Conservation (phyloP, 2,888 invertebrate species). For the Ophion slaviceki region DNA sequence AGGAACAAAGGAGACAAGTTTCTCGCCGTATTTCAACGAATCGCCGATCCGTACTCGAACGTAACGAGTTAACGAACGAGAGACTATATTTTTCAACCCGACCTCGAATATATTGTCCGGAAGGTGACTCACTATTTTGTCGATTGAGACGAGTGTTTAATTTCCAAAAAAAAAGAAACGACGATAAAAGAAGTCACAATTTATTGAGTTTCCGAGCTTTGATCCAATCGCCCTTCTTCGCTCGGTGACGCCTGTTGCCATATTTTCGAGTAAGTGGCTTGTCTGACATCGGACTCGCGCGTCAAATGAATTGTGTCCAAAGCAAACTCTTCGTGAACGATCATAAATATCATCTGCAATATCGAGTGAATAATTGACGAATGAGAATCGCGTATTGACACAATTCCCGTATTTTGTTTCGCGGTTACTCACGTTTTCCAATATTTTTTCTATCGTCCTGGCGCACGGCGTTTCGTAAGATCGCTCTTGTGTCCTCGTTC, state of each 20-base stretch:
- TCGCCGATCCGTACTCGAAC: constrained; percentile 83
- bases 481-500: constrained; percentile 68
- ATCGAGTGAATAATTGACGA: constrained; percentile 35
- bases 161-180: background rate
- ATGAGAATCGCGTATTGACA: background rate
- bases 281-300: constrained; percentile 71
- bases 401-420: background rate
- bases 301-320: constrained; percentile 73
- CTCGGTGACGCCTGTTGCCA: constrained; percentile 56
- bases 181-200: constrained; percentile 19
- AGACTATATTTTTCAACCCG: constrained; percentile 8
- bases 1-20: constrained; percentile 97
- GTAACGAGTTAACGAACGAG: constrained; percentile 42
- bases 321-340: constrained; percentile 77
- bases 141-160: constrained; percentile 1
- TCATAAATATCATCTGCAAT: constrained; percentile 75
- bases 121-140: background rate
- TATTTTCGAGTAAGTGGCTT: constrained; percentile 70
- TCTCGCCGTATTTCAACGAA: constrained; percentile 94
- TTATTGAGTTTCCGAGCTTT: constrained; percentile 42
- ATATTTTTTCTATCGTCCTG: constrained; percentile 67
- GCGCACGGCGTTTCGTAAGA: constrained; percentile 68
- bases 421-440: constrained; percentile 71
- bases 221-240: constrained; percentile 44
- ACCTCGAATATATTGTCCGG: background rate